phyloP scores from a whole-genome alignment of 2,797 vertebrate genomes.

The Rhynchotus rufescens region DNA sequence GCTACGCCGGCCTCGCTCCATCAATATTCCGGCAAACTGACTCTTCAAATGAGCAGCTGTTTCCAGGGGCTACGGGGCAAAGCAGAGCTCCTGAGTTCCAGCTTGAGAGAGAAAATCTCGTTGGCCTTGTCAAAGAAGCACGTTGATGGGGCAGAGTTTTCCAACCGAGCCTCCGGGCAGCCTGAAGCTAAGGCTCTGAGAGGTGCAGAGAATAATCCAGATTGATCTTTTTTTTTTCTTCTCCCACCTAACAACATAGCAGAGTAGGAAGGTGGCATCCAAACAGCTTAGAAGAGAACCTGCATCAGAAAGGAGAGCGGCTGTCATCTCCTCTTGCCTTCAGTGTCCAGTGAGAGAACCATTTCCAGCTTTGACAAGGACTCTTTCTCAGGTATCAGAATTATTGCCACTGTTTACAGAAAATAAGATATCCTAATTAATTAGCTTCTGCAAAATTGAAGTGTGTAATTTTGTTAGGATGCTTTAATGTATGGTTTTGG shows the following conservation, averaged over 20 bases:
- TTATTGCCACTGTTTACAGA: neutral
- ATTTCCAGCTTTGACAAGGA: neutral
- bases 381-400: neutral
- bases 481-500: neutral
- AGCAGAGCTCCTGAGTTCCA: neutral
- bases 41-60: neutral
- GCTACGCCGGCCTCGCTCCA: neutral
- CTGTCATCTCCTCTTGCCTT: neutral
- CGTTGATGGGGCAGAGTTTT: neutral
- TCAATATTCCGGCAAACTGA: neutral
- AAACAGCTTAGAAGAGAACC: neutral
- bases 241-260: neutral
- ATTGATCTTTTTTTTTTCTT: neutral
- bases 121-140: slow-evolving; percentile 29
- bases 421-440: neutral
- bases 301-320: neutral
- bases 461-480: neutral
- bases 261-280: neutral
- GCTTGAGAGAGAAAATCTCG: slow-evolving; percentile 14
- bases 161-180: slow-evolving; percentile 55
- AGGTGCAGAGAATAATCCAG: slow-evolving; percentile 1
- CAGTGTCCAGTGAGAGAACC: neutral
- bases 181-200: slow-evolving; percentile 55
- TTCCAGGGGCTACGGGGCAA: neutral
- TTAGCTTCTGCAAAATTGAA: neutral